Conservation (phyloP, 2,888 invertebrate genomes). For the Autographa pulchrina region DNA sequence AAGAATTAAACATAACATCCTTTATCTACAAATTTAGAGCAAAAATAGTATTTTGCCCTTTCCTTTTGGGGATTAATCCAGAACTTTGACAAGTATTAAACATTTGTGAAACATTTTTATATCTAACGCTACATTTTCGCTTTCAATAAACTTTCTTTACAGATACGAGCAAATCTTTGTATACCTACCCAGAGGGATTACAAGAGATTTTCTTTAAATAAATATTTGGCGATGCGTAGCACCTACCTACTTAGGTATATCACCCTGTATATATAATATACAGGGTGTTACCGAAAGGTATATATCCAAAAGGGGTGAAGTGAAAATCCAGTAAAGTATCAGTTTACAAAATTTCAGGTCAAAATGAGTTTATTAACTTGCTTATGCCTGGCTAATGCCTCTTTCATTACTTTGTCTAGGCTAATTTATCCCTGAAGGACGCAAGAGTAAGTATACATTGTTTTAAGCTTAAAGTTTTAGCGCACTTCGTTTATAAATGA, state of each 20-base stretch:
- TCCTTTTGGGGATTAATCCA: not conserved
- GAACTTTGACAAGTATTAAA: not conserved
- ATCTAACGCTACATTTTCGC: not conserved
- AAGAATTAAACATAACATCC: too few relatives aligned
- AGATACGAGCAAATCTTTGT: slow-evolving; percentile 2
- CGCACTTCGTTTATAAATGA: not conserved
- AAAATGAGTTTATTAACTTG: slow-evolving; percentile 14
- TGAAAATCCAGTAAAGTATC: too few relatives aligned
- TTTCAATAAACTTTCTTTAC: not conserved
- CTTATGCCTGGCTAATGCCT: slow-evolving; percentile 28
- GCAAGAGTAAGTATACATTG: not conserved
- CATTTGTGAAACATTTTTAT: not conserved
- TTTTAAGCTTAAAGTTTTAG: not conserved
- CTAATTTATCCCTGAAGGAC: slow-evolving; percentile 18
- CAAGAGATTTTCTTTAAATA: slow-evolving; percentile 3
- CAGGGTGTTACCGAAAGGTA: too few relatives aligned
- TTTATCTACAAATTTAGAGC: too few relatives aligned
- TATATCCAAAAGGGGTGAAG: too few relatives aligned
- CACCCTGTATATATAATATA: too few relatives aligned
- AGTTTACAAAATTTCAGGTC: too few relatives aligned
- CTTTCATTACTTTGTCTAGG: slow-evolving; percentile 37
- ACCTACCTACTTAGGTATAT: not conserved
- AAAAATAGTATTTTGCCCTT: not conserved
- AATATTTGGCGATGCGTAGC: not conserved
- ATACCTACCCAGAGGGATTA: too few relatives aligned